These are phyloP conservation scores for Macroramphosus scolopax DNA, from an alignment of 2,797 vertebrate genomes.

Conservation along the genomic window DNA sequence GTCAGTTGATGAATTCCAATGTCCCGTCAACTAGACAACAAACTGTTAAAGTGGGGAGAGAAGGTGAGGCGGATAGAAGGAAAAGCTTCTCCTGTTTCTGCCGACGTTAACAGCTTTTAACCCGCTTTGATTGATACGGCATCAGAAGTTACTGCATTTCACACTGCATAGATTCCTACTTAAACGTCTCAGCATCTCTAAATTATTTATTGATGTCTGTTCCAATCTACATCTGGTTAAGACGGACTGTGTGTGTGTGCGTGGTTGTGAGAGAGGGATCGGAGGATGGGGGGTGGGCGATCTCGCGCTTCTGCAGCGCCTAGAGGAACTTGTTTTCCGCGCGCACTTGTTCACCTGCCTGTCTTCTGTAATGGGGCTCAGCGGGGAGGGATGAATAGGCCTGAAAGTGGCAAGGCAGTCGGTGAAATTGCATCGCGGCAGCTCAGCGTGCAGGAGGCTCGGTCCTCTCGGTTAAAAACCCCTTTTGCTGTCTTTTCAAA, in stretches of 20 bases:
- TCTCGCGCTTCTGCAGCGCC: slow-evolving; percentile 67
- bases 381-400: slow-evolving; percentile 72
- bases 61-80: slow-evolving; percentile 47
- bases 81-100: slow-evolving; percentile 63
- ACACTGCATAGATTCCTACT: slow-evolving; percentile 90
- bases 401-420: slow-evolving; percentile 53
- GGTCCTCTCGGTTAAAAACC: too few species aligned
- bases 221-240: slow-evolving; percentile 86
- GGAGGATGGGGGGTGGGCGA: slow-evolving; percentile 12
- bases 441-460: slow-evolving; percentile 36
- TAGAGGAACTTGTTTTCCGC: slow-evolving; percentile 88
- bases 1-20: slow-evolving; percentile 74
- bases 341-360: slow-evolving; percentile 82
- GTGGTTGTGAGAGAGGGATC: slow-evolving; percentile 19
- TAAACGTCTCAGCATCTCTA: slow-evolving; percentile 90
- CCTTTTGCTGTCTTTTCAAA: too few species aligned
- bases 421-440: slow-evolving; percentile 64
- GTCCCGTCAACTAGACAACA: slow-evolving; percentile 59
- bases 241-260: slow-evolving; percentile 59
- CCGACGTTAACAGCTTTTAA: slow-evolving; percentile 75
- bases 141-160: slow-evolving; percentile 78
- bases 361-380: slow-evolving; percentile 81
- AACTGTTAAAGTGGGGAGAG: slow-evolving; percentile 19
- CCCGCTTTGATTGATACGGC: slow-evolving; percentile 77
- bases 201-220: slow-evolving; percentile 98